These are phyloP conservation scores for Chouioia cunea DNA, from an alignment of 2,888 invertebrate genomes.

Conservation along the genomic window DNA sequence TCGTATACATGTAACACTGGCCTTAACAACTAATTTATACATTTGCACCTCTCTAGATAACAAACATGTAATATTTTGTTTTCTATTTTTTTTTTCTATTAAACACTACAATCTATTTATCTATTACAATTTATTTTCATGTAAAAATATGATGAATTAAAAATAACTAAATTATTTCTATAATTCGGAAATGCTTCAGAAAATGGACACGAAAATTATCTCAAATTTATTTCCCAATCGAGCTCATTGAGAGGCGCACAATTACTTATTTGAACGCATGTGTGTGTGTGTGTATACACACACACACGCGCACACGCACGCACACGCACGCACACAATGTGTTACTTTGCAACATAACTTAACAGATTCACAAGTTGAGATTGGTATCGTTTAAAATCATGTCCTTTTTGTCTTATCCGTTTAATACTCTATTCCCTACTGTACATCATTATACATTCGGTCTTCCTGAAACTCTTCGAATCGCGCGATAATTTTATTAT, in stretches of 20 bases:
- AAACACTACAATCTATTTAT: too few relatives aligned
- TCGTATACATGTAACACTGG: slow-evolving; percentile 69
- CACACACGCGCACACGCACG: too few relatives aligned
- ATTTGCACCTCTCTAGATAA: slow-evolving; percentile 45
- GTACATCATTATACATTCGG: slow-evolving; percentile 68
- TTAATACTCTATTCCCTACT: slow-evolving; percentile 67
- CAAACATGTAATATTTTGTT: slow-evolving; percentile 14
- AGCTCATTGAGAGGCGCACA: too few relatives aligned
- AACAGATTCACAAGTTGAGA: slow-evolving; percentile 68
- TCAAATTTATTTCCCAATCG: too few relatives aligned
- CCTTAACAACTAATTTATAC: slow-evolving; percentile 68
- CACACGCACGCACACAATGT: slow-evolving; percentile 58
- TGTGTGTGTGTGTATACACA: too few relatives aligned
- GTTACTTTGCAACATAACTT: slow-evolving; percentile 66
- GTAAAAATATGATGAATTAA: too few relatives aligned
- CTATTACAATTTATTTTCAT: too few relatives aligned
- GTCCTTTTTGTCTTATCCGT: slow-evolving; percentile 44
- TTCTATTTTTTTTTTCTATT: slow-evolving; percentile 11
- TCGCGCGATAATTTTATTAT: slow-evolving; percentile 60
- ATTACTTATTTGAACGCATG: too few relatives aligned
- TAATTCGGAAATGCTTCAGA: too few relatives aligned
- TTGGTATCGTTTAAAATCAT: slow-evolving; percentile 65
- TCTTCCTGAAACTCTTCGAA: slow-evolving; percentile 44
- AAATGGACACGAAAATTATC: too few relatives aligned
- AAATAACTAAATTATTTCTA: too few relatives aligned